phyloP scores from a whole-genome alignment of 2,797 vertebrate species.

The Anas acuta region DNA sequence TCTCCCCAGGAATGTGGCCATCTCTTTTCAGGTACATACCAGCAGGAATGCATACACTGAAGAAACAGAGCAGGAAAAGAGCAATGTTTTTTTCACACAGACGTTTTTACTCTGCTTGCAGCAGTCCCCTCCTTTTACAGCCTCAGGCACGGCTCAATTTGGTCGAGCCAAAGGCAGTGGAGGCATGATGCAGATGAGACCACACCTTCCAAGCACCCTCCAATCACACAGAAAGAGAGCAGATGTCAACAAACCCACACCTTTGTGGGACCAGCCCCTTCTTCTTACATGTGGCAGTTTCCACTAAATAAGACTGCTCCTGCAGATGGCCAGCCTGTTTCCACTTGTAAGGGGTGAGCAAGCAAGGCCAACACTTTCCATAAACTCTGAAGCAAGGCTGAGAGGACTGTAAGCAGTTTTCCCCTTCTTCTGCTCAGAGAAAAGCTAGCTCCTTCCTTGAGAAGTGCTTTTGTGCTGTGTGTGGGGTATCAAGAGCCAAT shows the following conservation, averaged over 20 bases:
- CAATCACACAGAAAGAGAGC: not conserved
- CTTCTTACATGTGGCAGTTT: not conserved
- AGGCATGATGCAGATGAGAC: slow-evolving; percentile 26
- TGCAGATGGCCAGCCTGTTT: not conserved
- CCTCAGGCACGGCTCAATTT: not conserved
- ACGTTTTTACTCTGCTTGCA: slow-evolving; percentile 26
- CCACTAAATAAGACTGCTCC: not conserved
- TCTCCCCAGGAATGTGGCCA: not conserved
- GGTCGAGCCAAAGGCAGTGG: not conserved
- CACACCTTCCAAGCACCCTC: slow-evolving; percentile 26
- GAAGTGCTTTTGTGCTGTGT: not conserved
- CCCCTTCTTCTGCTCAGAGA: not conserved
- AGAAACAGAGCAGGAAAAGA: slow-evolving; percentile 15
- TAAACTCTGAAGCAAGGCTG: not conserved
- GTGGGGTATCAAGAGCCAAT: not conserved
- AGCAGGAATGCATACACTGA: not conserved
- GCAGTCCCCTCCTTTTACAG: slow-evolving; percentile 6
- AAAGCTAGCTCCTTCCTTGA: not conserved
- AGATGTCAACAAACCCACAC: slow-evolving; percentile 51
- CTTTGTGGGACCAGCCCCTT: slow-evolving; percentile 1
- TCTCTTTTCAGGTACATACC: slow-evolving; percentile 33
- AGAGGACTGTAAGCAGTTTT: not conserved
- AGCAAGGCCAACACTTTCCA: not conserved
- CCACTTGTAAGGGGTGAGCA: not conserved
- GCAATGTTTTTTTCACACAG: not conserved